phyloP scores from a whole-genome alignment of 2,113 vertebrate species.

The Scalopus aquaticus region DNA sequence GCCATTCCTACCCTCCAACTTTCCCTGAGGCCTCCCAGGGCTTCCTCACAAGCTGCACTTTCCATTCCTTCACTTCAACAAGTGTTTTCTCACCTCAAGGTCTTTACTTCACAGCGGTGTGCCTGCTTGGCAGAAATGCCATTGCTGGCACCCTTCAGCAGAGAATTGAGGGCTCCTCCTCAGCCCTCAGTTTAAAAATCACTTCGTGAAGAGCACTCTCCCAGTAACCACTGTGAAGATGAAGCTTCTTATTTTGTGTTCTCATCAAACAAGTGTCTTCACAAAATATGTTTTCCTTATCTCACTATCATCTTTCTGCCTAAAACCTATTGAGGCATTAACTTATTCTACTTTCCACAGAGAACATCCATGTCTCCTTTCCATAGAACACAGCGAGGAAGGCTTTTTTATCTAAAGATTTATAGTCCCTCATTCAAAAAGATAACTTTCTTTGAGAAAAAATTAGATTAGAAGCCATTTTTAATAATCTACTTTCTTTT shows the following conservation, averaged over 20 bases:
- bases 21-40: background rate
- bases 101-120: background rate
- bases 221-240: background rate
- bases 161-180: background rate
- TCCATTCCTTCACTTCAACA: background rate
- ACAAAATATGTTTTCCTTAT: background rate
- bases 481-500: background rate
- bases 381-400: background rate
- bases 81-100: background rate
- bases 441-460: background rate
- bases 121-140: no score
- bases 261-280: background rate
- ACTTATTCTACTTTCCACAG: background rate
- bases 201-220: background rate
- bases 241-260: background rate
- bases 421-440: background rate
- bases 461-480: background rate
- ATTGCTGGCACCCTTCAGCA: background rate
- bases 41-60: background rate
- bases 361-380: background rate
- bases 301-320: background rate
- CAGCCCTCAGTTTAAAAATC: background rate
- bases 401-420: background rate
- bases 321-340: background rate
- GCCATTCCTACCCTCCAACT: accelerated